phyloP scores from a whole-genome alignment of 2,113 vertebrate genomes.

The Ahaetulla prasina region DNA sequence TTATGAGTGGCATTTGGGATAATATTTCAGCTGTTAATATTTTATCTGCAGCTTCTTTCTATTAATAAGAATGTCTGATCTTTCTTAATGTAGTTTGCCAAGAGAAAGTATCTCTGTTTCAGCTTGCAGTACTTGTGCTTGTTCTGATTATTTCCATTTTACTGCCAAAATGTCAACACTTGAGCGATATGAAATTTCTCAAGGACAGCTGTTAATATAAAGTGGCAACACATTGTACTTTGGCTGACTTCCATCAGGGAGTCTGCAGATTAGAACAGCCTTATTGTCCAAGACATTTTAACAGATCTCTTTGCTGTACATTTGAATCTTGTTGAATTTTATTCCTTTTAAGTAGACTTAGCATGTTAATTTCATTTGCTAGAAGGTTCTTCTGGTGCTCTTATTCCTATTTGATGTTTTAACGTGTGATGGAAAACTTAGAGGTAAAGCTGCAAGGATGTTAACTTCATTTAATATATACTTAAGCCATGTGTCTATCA shows the following conservation, averaged over 20 bases:
- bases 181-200: slow-evolving; percentile 21
- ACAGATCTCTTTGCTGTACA: not conserved
- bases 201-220: slow-evolving; percentile 30
- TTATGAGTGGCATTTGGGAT: slow-evolving; percentile 22
- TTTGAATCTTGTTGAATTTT: slow-evolving; percentile 5
- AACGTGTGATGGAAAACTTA: not conserved
- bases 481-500: not conserved
- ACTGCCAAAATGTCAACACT: slow-evolving; percentile 17
- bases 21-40: slow-evolving; percentile 23
- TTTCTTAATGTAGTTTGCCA: not conserved
- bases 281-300: slow-evolving; percentile 11
- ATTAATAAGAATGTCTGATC: not conserved
- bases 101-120: not conserved
- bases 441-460: not conserved
- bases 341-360: slow-evolving; percentile 20
- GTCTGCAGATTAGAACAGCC: slow-evolving; percentile 23
- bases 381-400: not conserved
- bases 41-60: slow-evolving; percentile 20
- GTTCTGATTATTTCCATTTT: not conserved
- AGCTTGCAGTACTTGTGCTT: not conserved
- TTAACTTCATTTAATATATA: not conserved
- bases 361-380: not conserved
- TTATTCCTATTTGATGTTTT: not conserved
- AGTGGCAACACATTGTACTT: slow-evolving; percentile 11
- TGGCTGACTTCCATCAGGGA: slow-evolving; percentile 2